These are phyloP conservation scores for Candidula unifasciata DNA, from an alignment of 2,888 invertebrate genomes.

Conservation along the genomic window DNA sequence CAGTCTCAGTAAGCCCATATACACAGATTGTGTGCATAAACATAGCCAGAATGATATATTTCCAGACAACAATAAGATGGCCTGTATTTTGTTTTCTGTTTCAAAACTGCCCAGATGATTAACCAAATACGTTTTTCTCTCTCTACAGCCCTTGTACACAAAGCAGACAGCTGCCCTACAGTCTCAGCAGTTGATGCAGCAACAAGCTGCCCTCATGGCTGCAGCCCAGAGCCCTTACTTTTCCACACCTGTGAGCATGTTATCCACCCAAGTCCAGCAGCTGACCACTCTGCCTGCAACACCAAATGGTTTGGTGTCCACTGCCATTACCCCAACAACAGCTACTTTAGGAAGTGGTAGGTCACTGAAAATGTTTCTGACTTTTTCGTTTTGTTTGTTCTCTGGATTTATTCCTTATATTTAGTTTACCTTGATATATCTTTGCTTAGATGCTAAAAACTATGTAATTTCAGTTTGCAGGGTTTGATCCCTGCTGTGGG, in stretches of 20 bases:
- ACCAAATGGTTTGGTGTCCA: slow-evolving; percentile 82
- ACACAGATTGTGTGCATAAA: no score
- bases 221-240: slow-evolving; percentile 86
- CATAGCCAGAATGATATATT: no score
- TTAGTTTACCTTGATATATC: no score
- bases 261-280: slow-evolving; percentile 81
- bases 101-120: background rate
- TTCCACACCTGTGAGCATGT: slow-evolving; percentile 91
- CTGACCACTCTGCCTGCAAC: slow-evolving; percentile 79
- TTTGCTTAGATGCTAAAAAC: no score
- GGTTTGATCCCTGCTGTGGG: no score
- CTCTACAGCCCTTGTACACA: slow-evolving; percentile 52
- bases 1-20: no score
- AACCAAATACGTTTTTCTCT: background rate
- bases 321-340: slow-evolving; percentile 88
- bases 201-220: slow-evolving; percentile 95
- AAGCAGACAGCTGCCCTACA: slow-evolving; percentile 52
- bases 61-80: no score
- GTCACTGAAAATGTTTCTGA: slow-evolving; percentile 13
- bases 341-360: slow-evolving; percentile 71
- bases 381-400: no score
- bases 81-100: background rate
- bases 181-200: slow-evolving; percentile 82
- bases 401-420: no score
- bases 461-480: no score